Evolutionary conservation across 2,888 invertebrate species (phyloP).

Genomic region (Metopia argyrocephala): DNA sequence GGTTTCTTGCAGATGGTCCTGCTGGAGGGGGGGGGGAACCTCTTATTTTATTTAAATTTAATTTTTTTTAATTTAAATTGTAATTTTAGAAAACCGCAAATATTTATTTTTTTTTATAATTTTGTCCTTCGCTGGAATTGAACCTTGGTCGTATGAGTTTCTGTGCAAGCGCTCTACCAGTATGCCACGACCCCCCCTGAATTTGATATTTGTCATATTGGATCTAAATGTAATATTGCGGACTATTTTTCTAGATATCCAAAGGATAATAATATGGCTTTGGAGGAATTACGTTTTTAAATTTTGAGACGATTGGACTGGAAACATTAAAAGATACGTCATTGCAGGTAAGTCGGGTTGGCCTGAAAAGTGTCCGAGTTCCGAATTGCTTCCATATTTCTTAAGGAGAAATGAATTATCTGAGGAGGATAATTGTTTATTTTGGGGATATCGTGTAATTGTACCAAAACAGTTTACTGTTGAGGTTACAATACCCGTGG

Average conservation of each 20-base stretch:
- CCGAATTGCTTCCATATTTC: constrained; percentile 40
- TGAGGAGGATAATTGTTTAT: constrained; percentile 37
- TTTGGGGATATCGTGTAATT: constrained; percentile 47
- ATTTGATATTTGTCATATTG: too few relatives aligned
- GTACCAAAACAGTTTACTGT: constrained; percentile 43
- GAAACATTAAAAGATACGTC: neutral
- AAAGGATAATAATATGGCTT: neutral
- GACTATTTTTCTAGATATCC: too few relatives aligned
- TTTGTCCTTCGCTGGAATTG: too few relatives aligned
- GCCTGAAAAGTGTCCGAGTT: constrained; percentile 20
- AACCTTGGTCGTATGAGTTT: too few relatives aligned
- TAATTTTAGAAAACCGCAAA: too few relatives aligned
- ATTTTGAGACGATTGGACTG: neutral
- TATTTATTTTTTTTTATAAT: too few relatives aligned
- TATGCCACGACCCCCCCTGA: too few relatives aligned
- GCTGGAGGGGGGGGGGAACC: too few relatives aligned
- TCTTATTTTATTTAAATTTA: too few relatives aligned
- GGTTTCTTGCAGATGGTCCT: too few relatives aligned
- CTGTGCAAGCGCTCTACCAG: too few relatives aligned
- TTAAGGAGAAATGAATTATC: constrained; percentile 42
- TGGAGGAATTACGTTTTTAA: neutral
- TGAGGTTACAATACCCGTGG: constrained; percentile 60
- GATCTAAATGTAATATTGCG: constrained; percentile 62
- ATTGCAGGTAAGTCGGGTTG: constrained; percentile 1
- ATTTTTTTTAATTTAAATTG: too few relatives aligned